Evolutionary conservation across 2,797 vertebrate genomes (phyloP), one percentile per base, ranked within the genome.

Genomic region (Sebastes minor): DNA sequence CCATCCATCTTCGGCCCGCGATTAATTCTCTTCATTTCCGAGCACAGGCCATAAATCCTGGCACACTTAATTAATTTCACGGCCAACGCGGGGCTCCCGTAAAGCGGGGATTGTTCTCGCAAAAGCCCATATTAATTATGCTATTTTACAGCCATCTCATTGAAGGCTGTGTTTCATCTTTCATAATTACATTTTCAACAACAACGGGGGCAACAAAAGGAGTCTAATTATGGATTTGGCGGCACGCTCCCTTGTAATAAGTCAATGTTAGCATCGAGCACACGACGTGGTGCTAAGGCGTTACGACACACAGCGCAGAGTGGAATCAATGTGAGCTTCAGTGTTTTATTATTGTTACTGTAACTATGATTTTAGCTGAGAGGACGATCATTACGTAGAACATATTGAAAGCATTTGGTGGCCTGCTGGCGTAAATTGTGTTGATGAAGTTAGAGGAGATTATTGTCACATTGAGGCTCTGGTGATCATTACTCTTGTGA

Each of bases 101-200:
- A 98, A 98, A 99, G 97, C 97, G 86, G 96, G 97, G 96, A 99
- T 98, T 98, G 97, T 99, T 99, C 97, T 98, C 96, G 95, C 97
- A 99, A 99, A 98, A 98, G 97, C 98, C 97, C 97, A 98, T 99
- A 99, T 99, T 99, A 99, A 99, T 99, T 99, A 98, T 99, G 98
- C 98, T 98, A 98, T 99, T 99, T 96, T 99, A 99, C 97, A 96
- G 97, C 97, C 96, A 97, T 98, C 97, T 97, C 97, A 97, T 97
- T 97, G 97, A 98, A 97, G 97, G 97, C 97, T 97, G 97, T 97
- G 97, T 99, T 99, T 98, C 98, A 99, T 99, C 97, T 98, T 98
- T 99, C 97, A 99, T 99, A 99, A 99, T 99, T 99, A 99, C 97
- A 98, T 99, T 98, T 98, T 97, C 95, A 95, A 96, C 95, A 96